Percentiles rank a stretch among this genome's conserved stretches.
Evolutionary conservation across 2,888 invertebrate species (phyloP).

Genomic region (Labia minor): DNA sequence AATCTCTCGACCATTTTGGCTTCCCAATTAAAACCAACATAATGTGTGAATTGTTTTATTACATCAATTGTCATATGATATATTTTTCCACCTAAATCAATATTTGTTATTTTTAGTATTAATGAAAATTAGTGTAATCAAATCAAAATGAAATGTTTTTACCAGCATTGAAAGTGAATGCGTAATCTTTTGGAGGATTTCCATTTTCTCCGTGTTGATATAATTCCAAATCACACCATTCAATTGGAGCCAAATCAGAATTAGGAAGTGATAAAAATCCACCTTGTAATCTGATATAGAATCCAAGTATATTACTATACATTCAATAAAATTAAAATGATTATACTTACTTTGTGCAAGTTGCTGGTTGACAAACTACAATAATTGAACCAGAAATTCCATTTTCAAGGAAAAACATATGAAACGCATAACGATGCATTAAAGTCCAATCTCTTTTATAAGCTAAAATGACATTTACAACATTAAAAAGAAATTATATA

Average conservation of each 20-base stretch:
- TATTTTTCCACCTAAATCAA: slow-evolving; percentile 35
- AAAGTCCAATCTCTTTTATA: slow-evolving; percentile 60
- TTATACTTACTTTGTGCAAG: slow-evolving; percentile 43
- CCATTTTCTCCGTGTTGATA: slow-evolving; percentile 61
- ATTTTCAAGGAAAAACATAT: slow-evolving; percentile 62
- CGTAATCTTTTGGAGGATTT: slow-evolving; percentile 49
- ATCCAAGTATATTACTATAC: slow-evolving; percentile 28
- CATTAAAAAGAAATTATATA: slow-evolving; percentile 15
- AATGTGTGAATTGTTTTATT: slow-evolving; percentile 49
- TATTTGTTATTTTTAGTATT: no score
- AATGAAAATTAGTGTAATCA: no score
- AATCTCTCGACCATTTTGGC: slow-evolving; percentile 56
- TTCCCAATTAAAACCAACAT: slow-evolving; percentile 56
- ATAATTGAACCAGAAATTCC: slow-evolving; percentile 58
- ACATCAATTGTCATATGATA: slow-evolving; percentile 50
- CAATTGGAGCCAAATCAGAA: slow-evolving; percentile 45
- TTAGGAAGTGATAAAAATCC: slow-evolving; percentile 49
- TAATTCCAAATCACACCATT: slow-evolving; percentile 50
- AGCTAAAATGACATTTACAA: no score
- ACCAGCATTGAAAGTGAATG: slow-evolving; percentile 50
- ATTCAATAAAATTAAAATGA: slow-evolving; percentile 20
- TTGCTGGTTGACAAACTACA: slow-evolving; percentile 63
- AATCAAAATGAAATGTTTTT: no score
- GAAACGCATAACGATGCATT: slow-evolving; percentile 68
- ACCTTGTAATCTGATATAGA: slow-evolving; percentile 49